These are phyloP conservation scores for Eurytoma adleriae DNA, from an alignment of 2,888 invertebrate species.

Conservation along the genomic window DNA sequence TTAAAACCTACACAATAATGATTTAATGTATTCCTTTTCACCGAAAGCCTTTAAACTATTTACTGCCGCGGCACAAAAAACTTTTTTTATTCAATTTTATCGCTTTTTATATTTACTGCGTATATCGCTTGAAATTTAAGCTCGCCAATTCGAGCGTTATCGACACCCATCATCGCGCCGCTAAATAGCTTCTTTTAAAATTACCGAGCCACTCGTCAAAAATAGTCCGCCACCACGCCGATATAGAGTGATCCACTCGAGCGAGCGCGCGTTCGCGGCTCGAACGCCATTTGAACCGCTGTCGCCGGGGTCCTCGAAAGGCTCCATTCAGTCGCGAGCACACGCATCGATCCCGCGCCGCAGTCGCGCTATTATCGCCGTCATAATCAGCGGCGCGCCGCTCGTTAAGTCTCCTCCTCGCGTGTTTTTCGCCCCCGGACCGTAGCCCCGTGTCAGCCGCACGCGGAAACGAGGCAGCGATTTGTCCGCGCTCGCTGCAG, in stretches of 20 bases:
- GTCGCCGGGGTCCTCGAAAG: neutral
- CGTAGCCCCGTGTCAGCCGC: slow-evolving; percentile 10
- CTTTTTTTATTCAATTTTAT: too few relatives aligned
- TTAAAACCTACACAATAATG: neutral
- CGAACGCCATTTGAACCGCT: neutral
- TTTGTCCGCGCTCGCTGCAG: neutral
- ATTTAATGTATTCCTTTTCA: slow-evolving; percentile 1
- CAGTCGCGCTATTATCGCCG: slow-evolving; percentile 12
- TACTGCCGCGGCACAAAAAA: neutral
- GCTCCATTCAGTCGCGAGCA: neutral
- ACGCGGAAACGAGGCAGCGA: neutral
- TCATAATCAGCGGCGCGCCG: slow-evolving; percentile 19
- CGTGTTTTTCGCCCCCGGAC: neutral
- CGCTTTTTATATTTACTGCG: too few relatives aligned
- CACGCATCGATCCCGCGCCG: neutral
- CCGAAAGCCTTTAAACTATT: neutral
- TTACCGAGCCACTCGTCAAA: neutral
- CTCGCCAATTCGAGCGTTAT: neutral
- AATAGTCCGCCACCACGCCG: neutral
- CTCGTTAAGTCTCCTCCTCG: neutral
- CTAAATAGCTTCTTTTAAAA: too few relatives aligned
- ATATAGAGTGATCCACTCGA: neutral
- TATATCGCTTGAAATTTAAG: too few relatives aligned
- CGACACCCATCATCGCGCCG: too few relatives aligned
- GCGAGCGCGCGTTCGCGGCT: neutral